phyloP scores from a whole-genome alignment of 1,140 invertebrate genomes.

The Orchesella cincta region DNA sequence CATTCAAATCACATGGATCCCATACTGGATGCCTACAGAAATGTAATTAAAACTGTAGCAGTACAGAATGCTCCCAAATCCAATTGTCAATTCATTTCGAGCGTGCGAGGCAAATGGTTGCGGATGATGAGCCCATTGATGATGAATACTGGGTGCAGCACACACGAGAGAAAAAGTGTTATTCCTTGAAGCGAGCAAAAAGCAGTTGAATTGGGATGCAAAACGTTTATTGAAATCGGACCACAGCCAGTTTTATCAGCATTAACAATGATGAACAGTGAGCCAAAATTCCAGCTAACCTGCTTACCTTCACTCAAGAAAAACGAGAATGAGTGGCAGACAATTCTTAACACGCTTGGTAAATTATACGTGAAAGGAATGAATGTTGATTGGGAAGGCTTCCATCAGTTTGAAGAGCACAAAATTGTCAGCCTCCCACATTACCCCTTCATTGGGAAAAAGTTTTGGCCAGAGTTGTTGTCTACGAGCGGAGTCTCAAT shows the following conservation, averaged over 20 bases:
- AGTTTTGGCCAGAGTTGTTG: not conserved
- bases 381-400: not conserved
- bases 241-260: not conserved
- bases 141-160: slow-evolving; percentile 6
- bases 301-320: not conserved
- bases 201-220: not conserved
- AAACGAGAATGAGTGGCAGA: not conserved
- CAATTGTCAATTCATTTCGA: not conserved
- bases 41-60: not conserved
- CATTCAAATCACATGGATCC: not conserved
- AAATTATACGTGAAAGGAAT: not conserved
- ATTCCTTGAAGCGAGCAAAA: not conserved
- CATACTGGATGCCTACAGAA: not conserved
- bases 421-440: not conserved
- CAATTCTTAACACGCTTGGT: not conserved
- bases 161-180: not conserved
- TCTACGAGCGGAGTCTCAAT: not conserved
- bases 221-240: not conserved
- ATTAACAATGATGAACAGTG: slow-evolving; percentile 3
- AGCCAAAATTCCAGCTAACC: not conserved
- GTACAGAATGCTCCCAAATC: not conserved
- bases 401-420: not conserved
- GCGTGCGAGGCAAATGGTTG: not conserved
- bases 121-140: not conserved
- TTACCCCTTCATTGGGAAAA: slow-evolving; percentile 1